These are phyloP conservation scores for Dipodomys stephensi DNA, from an alignment of 2,113 vertebrate species.

Conservation along the genomic window DNA sequence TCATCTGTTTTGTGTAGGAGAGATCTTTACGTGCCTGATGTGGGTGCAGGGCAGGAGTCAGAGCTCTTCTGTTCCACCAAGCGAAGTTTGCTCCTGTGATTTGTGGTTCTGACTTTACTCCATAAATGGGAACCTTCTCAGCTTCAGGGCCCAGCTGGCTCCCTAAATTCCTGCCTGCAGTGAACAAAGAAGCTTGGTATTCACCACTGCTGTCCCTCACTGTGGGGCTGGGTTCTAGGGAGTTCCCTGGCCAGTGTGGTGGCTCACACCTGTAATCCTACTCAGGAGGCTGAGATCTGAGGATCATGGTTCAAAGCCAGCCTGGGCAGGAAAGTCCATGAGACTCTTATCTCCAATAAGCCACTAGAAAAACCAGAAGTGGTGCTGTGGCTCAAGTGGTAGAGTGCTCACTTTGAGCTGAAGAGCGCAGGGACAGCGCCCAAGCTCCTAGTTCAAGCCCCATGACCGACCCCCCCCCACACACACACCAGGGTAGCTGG, in stretches of 20 bases:
- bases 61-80: background rate
- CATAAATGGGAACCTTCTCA: background rate
- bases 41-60: background rate
- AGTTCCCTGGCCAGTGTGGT: background rate
- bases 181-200: background rate
- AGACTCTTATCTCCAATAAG: too few relatives aligned
- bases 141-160: slow-evolving; percentile 21
- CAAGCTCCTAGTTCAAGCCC: too few relatives aligned
- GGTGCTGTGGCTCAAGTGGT: too few relatives aligned
- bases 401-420: too few relatives aligned
- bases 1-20: background rate
- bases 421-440: too few relatives aligned
- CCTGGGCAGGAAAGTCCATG: too few relatives aligned
- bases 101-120: background rate
- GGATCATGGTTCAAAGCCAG: too few relatives aligned
- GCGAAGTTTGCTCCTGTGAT: slow-evolving; percentile 44
- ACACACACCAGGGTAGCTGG: too few relatives aligned
- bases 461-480: too few relatives aligned
- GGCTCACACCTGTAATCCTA: too few relatives aligned
- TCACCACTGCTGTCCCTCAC: background rate
- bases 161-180: background rate
- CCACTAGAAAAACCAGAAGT: too few relatives aligned
- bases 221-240: background rate
- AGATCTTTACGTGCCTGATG: slow-evolving; percentile 25
- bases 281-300: too few relatives aligned